Base-by-base conservation (phyloP, 2,888 invertebrate genomes). In the Malthinus seriepunctatus region DNA sequence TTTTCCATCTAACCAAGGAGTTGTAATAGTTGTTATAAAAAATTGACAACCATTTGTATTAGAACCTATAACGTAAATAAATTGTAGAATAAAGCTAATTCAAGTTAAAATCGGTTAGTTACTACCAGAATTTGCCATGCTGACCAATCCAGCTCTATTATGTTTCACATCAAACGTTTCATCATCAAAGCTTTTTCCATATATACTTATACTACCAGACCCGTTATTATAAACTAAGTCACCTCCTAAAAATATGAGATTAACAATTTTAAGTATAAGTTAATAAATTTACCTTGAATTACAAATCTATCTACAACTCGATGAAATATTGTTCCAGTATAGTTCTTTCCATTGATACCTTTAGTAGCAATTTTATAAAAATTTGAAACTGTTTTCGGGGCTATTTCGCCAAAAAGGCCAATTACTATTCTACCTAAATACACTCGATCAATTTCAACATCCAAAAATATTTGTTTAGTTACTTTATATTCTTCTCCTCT, bases 11-110 rank as follows among this genome's bases (percentile, higher is more conserved):
- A 97, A 78, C 95, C 95, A 96, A 1, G 90, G 88, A 1, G 95
- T 90, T 10, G 88, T 85, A 62, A 89, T 86, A 1, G 91, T 90
- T n/a, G 94, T 95, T 69, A 97, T 91, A 76, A 96, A 90, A 79
- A 97, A 97, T 78, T 97, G 97, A 67, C 94, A 95, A 3, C 95
- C 95, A 79, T 97, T 97, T n/a, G 95, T 91, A 73, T 96, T 84
- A 54, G 86, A 87, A 14, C 90, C 91, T 88, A 70, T 37, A 76
- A 71, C 57, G 49, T 52, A 63, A 42, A 3, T 39, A 15, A 9
- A 37, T 11, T 8, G 8, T n/a, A 6, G 11, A 44, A 34, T 42
- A 23, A 2, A 31, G 32, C 34, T 45, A 52, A 23, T 45, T 51
- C 37, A 31, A 37, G 47, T 46, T 33, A 33, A 32, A 46, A 38